Percentiles rank a stretch among this genome's conserved stretches.
Evolutionary conservation across 1,140 invertebrate species (phyloP).

Genomic region (Bombus pyrosoma): DNA sequence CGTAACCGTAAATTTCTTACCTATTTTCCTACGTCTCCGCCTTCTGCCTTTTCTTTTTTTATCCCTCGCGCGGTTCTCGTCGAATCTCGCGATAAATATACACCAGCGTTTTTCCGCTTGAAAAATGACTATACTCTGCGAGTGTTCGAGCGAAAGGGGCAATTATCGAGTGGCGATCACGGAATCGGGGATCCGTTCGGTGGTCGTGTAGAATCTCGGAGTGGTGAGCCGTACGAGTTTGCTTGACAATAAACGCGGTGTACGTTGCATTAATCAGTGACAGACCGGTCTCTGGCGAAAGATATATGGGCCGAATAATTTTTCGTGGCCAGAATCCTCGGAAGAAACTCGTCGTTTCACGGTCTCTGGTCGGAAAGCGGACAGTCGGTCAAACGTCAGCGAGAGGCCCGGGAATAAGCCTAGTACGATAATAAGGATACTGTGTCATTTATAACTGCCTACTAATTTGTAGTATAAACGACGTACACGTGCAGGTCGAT

Average conservation of each 20-base stretch:
- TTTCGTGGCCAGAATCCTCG: slow-evolving; percentile 19
- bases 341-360: slow-evolving; percentile 30
- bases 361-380: not conserved
- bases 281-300: not conserved
- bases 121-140: not conserved
- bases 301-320: slow-evolving; percentile 28
- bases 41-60: not conserved
- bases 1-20: slow-evolving; percentile 33
- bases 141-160: not conserved
- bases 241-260: too few relatives aligned
- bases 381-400: slow-evolving; percentile 53
- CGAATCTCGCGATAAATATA: not conserved
- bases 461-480: slow-evolving; percentile 78
- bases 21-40: slow-evolving; percentile 1
- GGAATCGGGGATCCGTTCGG: not conserved
- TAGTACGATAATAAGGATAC: slow-evolving; percentile 64
- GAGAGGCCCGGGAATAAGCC: slow-evolving; percentile 49
- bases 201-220: not conserved
- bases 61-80: not conserved
- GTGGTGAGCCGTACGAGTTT: too few relatives aligned
- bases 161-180: not conserved
- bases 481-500: slow-evolving; percentile 67
- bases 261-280: slow-evolving; percentile 36
- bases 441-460: slow-evolving; percentile 78
- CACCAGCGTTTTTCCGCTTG: not conserved